Conservation (phyloP, 2,797 vertebrate genomes). For the Lepilemur ruficaudatus region DNA sequence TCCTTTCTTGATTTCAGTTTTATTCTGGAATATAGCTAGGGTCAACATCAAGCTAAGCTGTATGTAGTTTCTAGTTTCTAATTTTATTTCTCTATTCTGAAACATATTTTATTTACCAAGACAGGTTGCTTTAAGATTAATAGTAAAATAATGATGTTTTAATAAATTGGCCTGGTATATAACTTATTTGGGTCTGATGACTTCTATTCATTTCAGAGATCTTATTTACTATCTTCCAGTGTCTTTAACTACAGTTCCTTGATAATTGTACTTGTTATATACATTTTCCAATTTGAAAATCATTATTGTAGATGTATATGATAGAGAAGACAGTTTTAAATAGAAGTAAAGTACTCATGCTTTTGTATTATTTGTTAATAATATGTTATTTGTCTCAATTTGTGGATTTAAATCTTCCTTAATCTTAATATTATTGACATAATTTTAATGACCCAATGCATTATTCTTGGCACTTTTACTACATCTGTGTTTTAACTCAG, state of each 20-base stretch:
- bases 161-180: neutral
- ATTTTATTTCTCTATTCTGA: slow-evolving; percentile 25
- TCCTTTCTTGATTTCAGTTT: neutral
- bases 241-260: neutral
- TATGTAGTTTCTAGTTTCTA: neutral
- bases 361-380: neutral
- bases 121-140: neutral
- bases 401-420: neutral
- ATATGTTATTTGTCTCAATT: neutral
- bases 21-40: neutral
- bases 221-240: neutral
- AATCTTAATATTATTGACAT: neutral
- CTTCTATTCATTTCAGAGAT: neutral
- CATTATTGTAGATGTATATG: neutral
- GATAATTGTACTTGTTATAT: neutral
- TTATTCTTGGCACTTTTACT: neutral
- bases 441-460: neutral
- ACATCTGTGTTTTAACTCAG: neutral
- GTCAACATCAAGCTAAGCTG: neutral
- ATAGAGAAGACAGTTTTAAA: neutral
- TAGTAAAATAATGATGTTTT: neutral
- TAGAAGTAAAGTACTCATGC: neutral
- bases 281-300: slow-evolving; percentile 10
- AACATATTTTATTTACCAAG: neutral
- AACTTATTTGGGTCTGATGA: neutral